Conservation (phyloP, 2,113 vertebrate genomes). For the Panthera uncia region DNA sequence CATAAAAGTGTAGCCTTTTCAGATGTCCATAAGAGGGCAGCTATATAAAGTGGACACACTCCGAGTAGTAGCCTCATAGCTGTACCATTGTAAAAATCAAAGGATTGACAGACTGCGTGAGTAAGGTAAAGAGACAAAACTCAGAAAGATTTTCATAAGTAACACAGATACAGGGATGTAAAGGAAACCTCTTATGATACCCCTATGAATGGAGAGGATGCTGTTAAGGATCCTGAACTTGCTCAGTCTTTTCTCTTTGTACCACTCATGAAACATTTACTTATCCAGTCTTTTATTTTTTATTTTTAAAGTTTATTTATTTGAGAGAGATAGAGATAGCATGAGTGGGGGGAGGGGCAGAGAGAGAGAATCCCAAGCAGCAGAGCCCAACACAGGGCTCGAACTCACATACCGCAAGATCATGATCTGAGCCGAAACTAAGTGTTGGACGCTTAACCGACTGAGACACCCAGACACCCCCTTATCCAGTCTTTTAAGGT, state of each 20-base stretch:
- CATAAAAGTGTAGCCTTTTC: background rate
- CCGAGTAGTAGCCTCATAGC: background rate
- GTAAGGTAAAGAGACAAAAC: background rate
- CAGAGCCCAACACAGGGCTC: too few relatives aligned
- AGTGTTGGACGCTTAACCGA: too few relatives aligned
- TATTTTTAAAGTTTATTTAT: too few relatives aligned
- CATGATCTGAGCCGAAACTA: too few relatives aligned
- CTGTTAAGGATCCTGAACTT: background rate
- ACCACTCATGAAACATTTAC: background rate
- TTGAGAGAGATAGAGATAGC: too few relatives aligned
- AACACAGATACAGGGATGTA: background rate
- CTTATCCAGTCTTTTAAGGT: background rate
- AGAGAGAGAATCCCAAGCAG: too few relatives aligned
- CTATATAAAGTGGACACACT: background rate
- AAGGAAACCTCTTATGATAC: background rate
- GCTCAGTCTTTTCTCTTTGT: background rate
- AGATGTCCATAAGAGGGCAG: background rate
- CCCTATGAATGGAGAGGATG: background rate
- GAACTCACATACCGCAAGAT: too few relatives aligned
- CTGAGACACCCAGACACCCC: too few relatives aligned
- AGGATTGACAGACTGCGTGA: background rate
- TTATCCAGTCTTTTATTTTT: background rate
- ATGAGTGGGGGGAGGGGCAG: too few relatives aligned
- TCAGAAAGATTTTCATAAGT: slow-evolving; percentile 35
- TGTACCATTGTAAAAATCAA: background rate